Base-by-base conservation (phyloP, 2,797 vertebrate species). In the Agapornis canus region DNA sequence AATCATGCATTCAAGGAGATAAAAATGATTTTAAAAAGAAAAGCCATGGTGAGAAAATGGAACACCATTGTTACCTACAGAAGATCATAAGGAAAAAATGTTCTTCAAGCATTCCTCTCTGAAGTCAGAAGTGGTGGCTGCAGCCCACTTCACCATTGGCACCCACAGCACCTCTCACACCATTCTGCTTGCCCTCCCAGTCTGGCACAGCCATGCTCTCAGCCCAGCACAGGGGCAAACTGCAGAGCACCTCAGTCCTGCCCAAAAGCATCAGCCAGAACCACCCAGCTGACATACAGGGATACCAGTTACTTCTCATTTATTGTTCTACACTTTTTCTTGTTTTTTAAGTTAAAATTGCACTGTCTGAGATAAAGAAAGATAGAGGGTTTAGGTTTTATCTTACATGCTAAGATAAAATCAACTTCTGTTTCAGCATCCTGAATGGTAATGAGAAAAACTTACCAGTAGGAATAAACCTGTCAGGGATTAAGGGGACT, bases 361-460 rank as follows among this genome's bases (percentile, higher is more conserved):
- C 15, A 9, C 26, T 26, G 21, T 80, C n/a, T 32, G 45, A 91
- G 37, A 43, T 40, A 68, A 61, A 82, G 48, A n/a, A 45, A 82
- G 35, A 43, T 19, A 35, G 2, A 10, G 68, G 5, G 9, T 17
- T 43, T 45, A 49, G 26, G 45, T 35, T 83, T 63, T 54, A n/a
- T 21, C 19, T 54, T 37, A 20, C 23, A 25, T 39, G 21, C 11
- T 52, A 72, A 78, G 35, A 78, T 31, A 54, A 5, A 29, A 80
- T 19, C 70, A 84, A 2, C 10, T 81, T 47, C 45, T 78, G 22
- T 56, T 89, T 82, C 69, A 91, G 35, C 45, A 81, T 37, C n/a
- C 31, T 60, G 84, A 80, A 82, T 42, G 43, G 26, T 79, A 94
- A 64, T 20, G 23, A 69, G 47, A 66, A 90, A 80, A 88, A 48